Base-by-base conservation (phyloP, 2,113 vertebrate genomes). In the Actinemys pallida region DNA sequence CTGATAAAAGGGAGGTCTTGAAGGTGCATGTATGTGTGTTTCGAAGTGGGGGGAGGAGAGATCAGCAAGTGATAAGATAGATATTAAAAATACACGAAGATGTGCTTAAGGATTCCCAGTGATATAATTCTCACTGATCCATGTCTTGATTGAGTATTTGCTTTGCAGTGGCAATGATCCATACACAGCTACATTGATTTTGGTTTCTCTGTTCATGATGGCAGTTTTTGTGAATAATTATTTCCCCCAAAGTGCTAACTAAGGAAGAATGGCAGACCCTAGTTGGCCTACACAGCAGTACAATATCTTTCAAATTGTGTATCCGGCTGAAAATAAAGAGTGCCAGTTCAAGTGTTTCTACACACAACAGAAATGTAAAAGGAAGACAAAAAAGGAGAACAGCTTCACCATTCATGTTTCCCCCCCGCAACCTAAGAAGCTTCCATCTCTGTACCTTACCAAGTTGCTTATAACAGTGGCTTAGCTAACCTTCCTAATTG, bases 101-200 rank as follows among this genome's bases (percentile, higher is more conserved):
- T 83, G 42, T 89, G 83, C 93, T 90, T 90, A 88, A 96, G 88
- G 84, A 95, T 96, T 95, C 95, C 86, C 93, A 52, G 87, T 17
- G 92, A 96, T 91, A 96, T 81, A 95, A 93, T 96, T 95, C 95
- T 93, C 93, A 39, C 93, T 93, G 96, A 97, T 97, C 96, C 93
- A 49, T 95, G 94, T 84, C 97, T 90, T 93, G 96, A 93, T 96
- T 95, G 96, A 97, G 95, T 96, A 89, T 97, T 98, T 97, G 93
- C 96, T 97, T 98, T 96, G 94, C 84, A 42, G 95, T 90, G 89
- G 93, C 95, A 95, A 95, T 92, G 94, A 90, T 92, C 93, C 96
- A 96, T 96, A 87, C 90, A 95, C 96, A 98, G 95, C 94, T 97
- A 90, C 88, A 96, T 94, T 96, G 94, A 97, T 97, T 95, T 85